Conservation (phyloP, 1,140 invertebrate species). For the Caligus rogercresseyi region DNA sequence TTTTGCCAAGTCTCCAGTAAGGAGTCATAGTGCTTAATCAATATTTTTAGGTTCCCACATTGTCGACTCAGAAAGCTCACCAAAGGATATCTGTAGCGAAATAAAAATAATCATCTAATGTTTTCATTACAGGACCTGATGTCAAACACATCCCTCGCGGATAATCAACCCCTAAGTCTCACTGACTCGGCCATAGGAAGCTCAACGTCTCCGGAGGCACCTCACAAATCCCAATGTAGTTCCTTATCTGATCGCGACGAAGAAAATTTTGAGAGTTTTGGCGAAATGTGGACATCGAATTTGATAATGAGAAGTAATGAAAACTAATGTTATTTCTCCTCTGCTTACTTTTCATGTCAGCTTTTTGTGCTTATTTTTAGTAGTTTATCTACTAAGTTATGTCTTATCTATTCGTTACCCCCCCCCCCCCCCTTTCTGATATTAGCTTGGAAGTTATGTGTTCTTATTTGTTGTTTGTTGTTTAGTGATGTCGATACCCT, state of each 20-base stretch:
- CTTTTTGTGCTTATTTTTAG: too few relatives aligned
- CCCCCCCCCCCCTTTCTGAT: too few relatives aligned
- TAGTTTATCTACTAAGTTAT: too few relatives aligned
- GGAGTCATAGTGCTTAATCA: not conserved
- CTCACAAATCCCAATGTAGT: constrained; percentile 30
- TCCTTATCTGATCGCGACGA: constrained; percentile 39
- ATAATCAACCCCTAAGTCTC: not conserved
- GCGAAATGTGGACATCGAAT: constrained; percentile 37
- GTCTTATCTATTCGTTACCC: too few relatives aligned
- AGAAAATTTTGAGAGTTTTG: constrained; percentile 45
- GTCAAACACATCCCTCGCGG: not conserved
- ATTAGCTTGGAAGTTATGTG: too few relatives aligned
- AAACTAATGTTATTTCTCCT: not conserved
- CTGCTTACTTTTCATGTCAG: not conserved
- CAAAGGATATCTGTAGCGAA: too few relatives aligned
- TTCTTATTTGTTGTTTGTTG: too few relatives aligned
- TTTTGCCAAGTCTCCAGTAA: not conserved
- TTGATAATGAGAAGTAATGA: constrained; percentile 31
- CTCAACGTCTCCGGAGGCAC: constrained; percentile 5
- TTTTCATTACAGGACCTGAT: not conserved
- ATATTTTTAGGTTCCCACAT: too few relatives aligned
- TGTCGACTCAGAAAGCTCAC: too few relatives aligned
- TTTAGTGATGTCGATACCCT: constrained; percentile 5
- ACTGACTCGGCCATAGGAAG: constrained; percentile 11
- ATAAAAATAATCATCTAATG: too few relatives aligned